These are phyloP conservation scores for Panulirus ornatus DNA, from an alignment of 1,140 invertebrate genomes.

Conservation along the genomic window DNA sequence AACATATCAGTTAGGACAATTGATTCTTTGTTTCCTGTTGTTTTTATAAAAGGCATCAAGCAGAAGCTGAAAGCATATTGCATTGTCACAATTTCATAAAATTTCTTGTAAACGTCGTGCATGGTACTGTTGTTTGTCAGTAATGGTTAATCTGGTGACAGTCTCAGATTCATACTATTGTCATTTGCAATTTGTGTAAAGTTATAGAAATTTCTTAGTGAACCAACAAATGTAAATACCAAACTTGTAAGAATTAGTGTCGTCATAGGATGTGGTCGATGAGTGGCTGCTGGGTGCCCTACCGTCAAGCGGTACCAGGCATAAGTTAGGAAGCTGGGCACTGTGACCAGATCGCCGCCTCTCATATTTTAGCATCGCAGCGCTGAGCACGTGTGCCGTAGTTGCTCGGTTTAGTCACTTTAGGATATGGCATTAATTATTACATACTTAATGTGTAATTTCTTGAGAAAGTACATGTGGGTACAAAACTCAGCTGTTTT, in stretches of 20 bases:
- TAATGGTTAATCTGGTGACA: slow-evolving; percentile 58
- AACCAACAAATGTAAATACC: slow-evolving; percentile 39
- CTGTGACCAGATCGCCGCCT: slow-evolving; percentile 63
- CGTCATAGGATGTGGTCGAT: slow-evolving; percentile 37
- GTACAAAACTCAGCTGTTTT: slow-evolving; percentile 70
- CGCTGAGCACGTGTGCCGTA: slow-evolving; percentile 53
- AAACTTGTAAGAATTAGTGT: slow-evolving; percentile 40
- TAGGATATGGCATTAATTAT: slow-evolving; percentile 66
- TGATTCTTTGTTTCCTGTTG: slow-evolving; percentile 66
- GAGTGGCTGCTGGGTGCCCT: slow-evolving; percentile 38
- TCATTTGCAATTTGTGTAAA: slow-evolving; percentile 24
- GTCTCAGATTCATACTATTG: slow-evolving; percentile 37
- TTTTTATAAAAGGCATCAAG: slow-evolving; percentile 64
- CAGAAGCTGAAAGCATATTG: slow-evolving; percentile 59
- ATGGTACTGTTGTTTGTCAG: slow-evolving; percentile 48
- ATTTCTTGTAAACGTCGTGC: slow-evolving; percentile 52
- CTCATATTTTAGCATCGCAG: slow-evolving; percentile 52
- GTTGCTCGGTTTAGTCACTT: slow-evolving; percentile 64
- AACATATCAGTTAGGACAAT: slow-evolving; percentile 73
- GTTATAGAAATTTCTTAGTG: slow-evolving; percentile 15
- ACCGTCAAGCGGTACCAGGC: slow-evolving; percentile 7
- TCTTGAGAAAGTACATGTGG: slow-evolving; percentile 63
- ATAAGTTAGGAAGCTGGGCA: slow-evolving; percentile 35
- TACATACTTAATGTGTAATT: slow-evolving; percentile 59
- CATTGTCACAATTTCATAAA: slow-evolving; percentile 53